Percentiles rank a stretch among this genome's conserved stretches.
Evolutionary conservation across 2,888 invertebrate species (phyloP).

Genomic region (Coremacera marginata): DNA sequence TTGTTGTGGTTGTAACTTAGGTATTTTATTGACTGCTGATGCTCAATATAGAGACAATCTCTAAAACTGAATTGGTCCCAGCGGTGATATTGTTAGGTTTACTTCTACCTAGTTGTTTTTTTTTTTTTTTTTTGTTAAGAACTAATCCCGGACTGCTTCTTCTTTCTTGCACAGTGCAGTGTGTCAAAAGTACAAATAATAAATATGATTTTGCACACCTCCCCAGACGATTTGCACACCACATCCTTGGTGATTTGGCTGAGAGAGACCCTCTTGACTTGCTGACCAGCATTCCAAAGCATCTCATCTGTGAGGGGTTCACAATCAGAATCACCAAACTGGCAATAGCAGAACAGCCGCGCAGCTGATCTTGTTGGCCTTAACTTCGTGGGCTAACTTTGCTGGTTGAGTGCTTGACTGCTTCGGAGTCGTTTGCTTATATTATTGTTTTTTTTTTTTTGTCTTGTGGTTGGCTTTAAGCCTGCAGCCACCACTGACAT

Average conservation of each 20-base stretch:
- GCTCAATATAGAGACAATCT: conserved; percentile 42
- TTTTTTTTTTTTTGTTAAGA: background rate
- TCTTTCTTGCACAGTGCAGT: conserved; percentile 13
- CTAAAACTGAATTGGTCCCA: conserved; percentile 60
- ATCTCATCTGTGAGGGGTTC: background rate
- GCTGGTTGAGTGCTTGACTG: background rate
- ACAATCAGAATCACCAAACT: background rate
- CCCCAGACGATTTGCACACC: conserved; percentile 38
- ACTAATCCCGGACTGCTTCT: background rate
- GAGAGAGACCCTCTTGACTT: conserved; percentile 13
- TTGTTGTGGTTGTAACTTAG: background rate
- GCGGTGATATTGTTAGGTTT: conserved; percentile 51
- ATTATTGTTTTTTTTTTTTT: no score
- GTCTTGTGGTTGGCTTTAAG: background rate
- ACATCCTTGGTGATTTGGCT: background rate
- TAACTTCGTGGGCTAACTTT: background rate
- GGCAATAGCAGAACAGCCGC: conserved; percentile 39
- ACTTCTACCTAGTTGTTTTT: conserved; percentile 14
- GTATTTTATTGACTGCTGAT: background rate
- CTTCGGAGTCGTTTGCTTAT: no score
- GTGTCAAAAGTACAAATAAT: conserved; percentile 55
- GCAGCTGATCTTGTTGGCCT: conserved; percentile 46
- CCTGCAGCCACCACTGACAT: conserved; percentile 8
- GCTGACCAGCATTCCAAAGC: conserved; percentile 42
- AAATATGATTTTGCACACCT: conserved; percentile 58